phyloP scores from a whole-genome alignment of 35 echinoderm and acorn worm species.

The Lytechinus variegatus region DNA sequence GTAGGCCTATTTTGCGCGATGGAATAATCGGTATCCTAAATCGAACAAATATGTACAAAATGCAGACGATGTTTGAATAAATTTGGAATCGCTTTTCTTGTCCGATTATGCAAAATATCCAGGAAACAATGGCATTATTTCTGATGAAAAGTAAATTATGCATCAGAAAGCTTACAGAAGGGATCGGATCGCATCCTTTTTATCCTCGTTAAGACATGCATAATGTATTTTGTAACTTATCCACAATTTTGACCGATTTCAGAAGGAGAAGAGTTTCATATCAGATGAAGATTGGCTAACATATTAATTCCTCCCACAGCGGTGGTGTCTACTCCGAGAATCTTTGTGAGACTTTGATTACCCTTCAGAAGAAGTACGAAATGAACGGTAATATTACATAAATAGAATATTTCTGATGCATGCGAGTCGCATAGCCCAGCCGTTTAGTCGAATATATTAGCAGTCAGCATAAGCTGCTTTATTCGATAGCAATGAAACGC shows the following conservation, averaged over 20 bases:
- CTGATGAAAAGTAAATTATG: neutral
- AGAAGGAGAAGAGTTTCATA: neutral
- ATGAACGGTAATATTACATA: neutral
- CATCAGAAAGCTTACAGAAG: neutral
- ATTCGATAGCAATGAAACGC: neutral
- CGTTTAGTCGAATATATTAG: neutral
- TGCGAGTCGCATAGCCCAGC: neutral
- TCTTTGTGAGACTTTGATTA: neutral
- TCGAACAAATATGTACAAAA: neutral
- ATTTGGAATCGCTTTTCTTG: neutral
- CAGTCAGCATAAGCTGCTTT: neutral
- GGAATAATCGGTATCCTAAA: neutral
- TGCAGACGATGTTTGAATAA: neutral
- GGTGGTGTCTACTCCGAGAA: neutral
- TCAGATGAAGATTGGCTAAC: constrained; percentile 11
- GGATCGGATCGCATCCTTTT: neutral
- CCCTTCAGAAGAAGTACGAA: neutral
- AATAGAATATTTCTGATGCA: neutral
- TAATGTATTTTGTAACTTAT: constrained; percentile 8
- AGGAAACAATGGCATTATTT: neutral
- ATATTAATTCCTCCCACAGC: constrained; percentile 11
- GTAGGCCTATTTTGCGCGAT: neutral
- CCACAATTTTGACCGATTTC: neutral
- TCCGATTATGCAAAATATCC: neutral
- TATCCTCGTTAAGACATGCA: constrained; percentile 11